phyloP scores from a whole-genome alignment of 2,888 invertebrate species.

The Aromia moschata region DNA sequence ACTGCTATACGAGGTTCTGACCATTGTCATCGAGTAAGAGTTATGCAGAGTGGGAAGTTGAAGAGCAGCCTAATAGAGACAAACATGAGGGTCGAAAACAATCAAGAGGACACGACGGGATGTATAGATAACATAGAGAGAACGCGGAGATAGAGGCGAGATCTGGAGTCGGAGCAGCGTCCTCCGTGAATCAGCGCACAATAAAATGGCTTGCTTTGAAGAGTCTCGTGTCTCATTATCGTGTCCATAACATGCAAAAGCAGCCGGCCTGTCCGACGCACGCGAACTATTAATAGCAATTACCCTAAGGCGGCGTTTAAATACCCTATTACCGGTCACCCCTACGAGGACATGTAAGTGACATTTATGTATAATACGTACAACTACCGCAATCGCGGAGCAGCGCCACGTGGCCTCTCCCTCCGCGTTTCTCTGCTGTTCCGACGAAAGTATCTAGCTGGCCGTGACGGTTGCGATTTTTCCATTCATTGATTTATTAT shows the following conservation, averaged over 20 bases:
- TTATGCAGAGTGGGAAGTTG: no score
- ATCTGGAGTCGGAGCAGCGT: constrained; percentile 6
- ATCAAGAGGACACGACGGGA: no score
- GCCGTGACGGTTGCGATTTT: no score
- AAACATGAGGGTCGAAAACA: no score
- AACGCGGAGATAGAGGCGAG: no score
- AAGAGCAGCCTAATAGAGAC: no score
- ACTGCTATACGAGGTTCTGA: no score
- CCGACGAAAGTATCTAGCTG: constrained; percentile 32
- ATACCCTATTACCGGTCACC: constrained; percentile 56
- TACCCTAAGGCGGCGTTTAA: constrained; percentile 61
- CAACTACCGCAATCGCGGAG: constrained; percentile 39
- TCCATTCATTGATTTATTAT: no score
- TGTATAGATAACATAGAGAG: no score
- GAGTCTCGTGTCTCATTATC: constrained; percentile 57
- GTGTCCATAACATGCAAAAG: constrained; percentile 61
- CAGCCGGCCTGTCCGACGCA: constrained; percentile 58
- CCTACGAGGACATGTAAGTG: constrained; percentile 55
- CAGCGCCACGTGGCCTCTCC: constrained; percentile 36
- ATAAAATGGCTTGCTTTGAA: constrained; percentile 45
- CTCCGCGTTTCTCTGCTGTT: constrained; percentile 3
- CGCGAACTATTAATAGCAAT: constrained; percentile 61
- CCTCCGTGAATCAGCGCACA: constrained; percentile 42
- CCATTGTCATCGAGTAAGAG: no score
- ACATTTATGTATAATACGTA: constrained; percentile 57